Conservation (phyloP, 2,113 vertebrate genomes). For the Strigops habroptila region DNA sequence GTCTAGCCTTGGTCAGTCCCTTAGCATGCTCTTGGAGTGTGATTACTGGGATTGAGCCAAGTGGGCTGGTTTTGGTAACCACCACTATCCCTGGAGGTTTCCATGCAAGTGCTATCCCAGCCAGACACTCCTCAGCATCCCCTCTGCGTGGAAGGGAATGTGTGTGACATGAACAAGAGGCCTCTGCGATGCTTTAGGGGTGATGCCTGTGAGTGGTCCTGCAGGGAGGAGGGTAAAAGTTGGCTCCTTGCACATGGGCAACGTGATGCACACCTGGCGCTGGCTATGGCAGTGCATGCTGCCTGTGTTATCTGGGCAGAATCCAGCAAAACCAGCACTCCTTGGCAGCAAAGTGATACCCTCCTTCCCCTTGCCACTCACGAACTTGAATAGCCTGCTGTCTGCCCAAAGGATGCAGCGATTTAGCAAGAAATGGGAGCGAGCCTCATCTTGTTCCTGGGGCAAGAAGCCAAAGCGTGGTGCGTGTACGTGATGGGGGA, state of each 20-base stretch:
- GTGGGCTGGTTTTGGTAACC: neutral
- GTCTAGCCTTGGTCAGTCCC: neutral
- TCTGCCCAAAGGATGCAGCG: neutral
- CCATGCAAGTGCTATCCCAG: neutral
- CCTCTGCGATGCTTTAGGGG: neutral
- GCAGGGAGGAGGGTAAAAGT: neutral
- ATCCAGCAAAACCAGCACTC: neutral
- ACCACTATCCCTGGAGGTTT: neutral
- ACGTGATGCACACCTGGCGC: neutral
- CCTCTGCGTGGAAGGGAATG: neutral
- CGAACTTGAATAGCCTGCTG: neutral
- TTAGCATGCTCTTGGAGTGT: too few species aligned
- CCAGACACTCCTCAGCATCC: neutral
- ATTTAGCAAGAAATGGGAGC: neutral
- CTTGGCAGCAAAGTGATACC: neutral
- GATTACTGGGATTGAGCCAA: neutral
- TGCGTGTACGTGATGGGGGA: neutral
- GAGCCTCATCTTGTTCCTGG: neutral
- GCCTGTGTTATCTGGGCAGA: neutral
- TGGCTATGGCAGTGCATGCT: neutral
- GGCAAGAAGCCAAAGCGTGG: neutral
- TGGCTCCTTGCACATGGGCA: neutral
- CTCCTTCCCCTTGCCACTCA: neutral
- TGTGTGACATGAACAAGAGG: accelerated
- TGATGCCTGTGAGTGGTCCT: neutral